Evolutionary conservation across 1,140 invertebrate species (phyloP).

Genomic region (Drosophila dunni): DNA sequence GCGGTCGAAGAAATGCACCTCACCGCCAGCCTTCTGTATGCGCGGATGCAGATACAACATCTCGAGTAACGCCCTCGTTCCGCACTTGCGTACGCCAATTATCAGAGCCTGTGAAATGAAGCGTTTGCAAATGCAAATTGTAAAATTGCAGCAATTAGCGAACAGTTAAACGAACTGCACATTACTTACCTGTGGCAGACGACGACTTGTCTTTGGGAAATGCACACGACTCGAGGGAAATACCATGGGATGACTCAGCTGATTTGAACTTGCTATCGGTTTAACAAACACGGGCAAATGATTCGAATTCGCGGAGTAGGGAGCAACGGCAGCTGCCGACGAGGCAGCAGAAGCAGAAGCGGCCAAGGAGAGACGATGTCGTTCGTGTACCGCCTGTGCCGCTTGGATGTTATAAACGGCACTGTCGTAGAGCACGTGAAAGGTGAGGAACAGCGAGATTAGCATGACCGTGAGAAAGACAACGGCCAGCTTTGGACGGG

Average conservation of each 20-base stretch:
- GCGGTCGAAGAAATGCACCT: slow-evolving; percentile 97
- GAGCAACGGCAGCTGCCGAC: slow-evolving; percentile 18
- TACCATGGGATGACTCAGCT: slow-evolving; percentile 83
- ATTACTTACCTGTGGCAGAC: slow-evolving; percentile 86
- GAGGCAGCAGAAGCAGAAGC: slow-evolving; percentile 50
- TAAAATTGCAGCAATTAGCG: slow-evolving; percentile 67
- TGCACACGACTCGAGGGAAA: slow-evolving; percentile 85
- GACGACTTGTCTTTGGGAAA: slow-evolving; percentile 85
- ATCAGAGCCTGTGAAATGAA: slow-evolving; percentile 90
- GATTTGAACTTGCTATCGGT: slow-evolving; percentile 70
- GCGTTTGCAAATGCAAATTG: slow-evolving; percentile 51
- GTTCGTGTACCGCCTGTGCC: slow-evolving; percentile 76
- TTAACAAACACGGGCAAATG: slow-evolving; percentile 73
- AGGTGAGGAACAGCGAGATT: slow-evolving; percentile 91
- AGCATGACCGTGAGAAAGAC: slow-evolving; percentile 91
- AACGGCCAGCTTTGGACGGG: slow-evolving; percentile 91
- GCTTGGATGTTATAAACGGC: slow-evolving; percentile 91
- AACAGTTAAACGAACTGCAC: neutral
- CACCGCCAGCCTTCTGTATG: slow-evolving; percentile 95
- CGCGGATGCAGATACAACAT: slow-evolving; percentile 97
- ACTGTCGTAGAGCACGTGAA: slow-evolving; percentile 92
- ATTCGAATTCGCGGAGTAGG: slow-evolving; percentile 42
- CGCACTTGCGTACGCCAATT: slow-evolving; percentile 97
- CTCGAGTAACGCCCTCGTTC: slow-evolving; percentile 96
- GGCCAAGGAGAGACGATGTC: slow-evolving; percentile 70